These are phyloP conservation scores for Hormiphora californensis DNA, from an alignment of 37 sponge, comb jelly and placozoan genomes.

Conservation along the genomic window DNA sequence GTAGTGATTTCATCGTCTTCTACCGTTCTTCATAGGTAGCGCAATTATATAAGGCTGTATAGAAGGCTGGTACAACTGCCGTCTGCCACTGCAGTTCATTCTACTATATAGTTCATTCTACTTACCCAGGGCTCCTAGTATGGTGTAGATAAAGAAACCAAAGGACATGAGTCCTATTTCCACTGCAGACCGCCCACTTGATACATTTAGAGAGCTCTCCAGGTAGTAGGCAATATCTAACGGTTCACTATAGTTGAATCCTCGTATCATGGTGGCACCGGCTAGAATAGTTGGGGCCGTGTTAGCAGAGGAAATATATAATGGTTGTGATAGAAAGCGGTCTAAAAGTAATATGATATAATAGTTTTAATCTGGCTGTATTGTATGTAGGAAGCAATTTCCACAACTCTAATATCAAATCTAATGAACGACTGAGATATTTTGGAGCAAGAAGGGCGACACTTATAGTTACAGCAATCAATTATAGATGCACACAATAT, in stretches of 20 bases:
- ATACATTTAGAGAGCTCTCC: neutral
- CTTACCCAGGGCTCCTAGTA: neutral
- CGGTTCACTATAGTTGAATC: neutral
- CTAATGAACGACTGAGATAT: no score
- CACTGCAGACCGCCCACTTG: neutral
- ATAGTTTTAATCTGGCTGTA: no score
- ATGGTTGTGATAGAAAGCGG: no score
- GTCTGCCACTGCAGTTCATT: neutral
- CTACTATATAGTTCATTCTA: neutral
- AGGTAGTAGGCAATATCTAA: neutral
- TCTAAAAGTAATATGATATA: no score
- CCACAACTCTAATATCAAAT: no score
- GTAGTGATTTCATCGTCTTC: neutral
- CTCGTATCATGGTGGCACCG: no score
- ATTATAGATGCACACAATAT: no score
- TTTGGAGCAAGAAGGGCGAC: no score
- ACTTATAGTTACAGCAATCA: no score
- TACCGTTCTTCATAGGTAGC: neutral
- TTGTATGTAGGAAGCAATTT: no score
- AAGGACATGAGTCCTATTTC: neutral
- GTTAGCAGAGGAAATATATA: no score
- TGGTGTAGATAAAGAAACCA: neutral
- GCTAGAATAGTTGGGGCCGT: no score
- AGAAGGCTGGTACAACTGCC: neutral
- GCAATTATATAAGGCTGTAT: neutral